Conservation (phyloP, 2,888 invertebrate genomes). For the Neria commutata region DNA sequence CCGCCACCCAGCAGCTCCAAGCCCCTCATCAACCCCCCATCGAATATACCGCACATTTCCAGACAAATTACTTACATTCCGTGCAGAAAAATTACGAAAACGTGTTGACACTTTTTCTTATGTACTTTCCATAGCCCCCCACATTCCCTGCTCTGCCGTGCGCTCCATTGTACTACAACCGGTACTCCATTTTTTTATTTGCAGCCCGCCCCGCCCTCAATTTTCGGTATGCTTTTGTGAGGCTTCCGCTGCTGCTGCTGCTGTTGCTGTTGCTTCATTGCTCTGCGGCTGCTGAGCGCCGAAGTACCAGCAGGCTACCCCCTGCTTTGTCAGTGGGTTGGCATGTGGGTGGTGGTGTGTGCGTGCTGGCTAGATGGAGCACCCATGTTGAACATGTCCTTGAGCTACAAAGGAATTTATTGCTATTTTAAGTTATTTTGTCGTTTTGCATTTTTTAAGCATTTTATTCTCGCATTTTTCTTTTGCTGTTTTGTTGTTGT, state of each 20-base stretch:
- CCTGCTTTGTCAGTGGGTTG: not conserved
- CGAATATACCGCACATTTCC: too few relatives aligned
- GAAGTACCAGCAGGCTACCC: too few relatives aligned
- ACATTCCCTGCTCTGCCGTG: not conserved
- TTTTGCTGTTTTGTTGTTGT: not conserved
- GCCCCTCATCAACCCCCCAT: not conserved
- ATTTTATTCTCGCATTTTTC: not conserved
- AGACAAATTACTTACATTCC: constrained; percentile 3
- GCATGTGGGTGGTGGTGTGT: not conserved
- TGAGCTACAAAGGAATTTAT: constrained; percentile 40
- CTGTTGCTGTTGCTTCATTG: constrained; percentile 2
- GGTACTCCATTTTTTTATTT: not conserved
- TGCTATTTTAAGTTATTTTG: constrained; percentile 40
- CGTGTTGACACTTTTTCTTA: constrained; percentile 36
- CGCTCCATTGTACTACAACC: not conserved
- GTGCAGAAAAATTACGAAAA: constrained; percentile 34
- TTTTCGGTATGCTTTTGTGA: not conserved
- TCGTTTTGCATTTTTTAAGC: constrained; percentile 35
- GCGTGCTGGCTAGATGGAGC: too few relatives aligned
- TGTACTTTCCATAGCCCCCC: not conserved
- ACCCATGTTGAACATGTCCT: constrained; percentile 36
- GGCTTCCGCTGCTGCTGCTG: not conserved
- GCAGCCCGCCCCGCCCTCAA: too few relatives aligned
- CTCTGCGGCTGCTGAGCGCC: too few relatives aligned
- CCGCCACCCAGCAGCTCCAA: not conserved